A percentile compares a stretch with the other conserved stretches of the same genome.
These are phyloP conservation scores for rat (Rattus norvegicus) DNA, from an alignment of 2,113 vertebrate genomes.

Conservation along the genomic window DNA sequence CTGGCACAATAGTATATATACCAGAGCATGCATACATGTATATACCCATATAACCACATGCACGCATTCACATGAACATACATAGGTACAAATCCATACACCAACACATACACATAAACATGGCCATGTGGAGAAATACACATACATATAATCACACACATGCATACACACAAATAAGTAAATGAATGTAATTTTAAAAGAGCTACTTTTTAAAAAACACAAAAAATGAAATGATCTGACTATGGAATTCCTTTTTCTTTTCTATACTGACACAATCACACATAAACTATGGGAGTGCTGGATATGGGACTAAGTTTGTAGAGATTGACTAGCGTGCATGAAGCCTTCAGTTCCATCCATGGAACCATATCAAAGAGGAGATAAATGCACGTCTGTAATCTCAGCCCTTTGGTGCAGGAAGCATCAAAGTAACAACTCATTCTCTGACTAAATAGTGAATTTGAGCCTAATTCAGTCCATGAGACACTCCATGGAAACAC, in stretches of 20 bases:
- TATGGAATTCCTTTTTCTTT: neutral
- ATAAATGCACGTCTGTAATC: neutral
- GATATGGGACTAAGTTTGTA: neutral
- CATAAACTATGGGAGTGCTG: neutral
- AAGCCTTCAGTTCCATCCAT: neutral
- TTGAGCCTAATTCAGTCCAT: neutral
- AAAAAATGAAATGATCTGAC: neutral
- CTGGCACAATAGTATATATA: too few relatives aligned
- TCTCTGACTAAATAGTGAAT: neutral
- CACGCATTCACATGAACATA: neutral
- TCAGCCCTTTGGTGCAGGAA: neutral
- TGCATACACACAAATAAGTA: neutral
- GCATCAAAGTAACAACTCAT: neutral
- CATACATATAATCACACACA: too few relatives aligned
- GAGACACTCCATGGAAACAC: neutral
- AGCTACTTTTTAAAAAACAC: neutral
- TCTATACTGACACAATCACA: neutral
- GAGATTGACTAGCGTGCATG: neutral
- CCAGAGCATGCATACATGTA: neutral
- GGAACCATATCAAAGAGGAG: neutral
- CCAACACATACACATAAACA: neutral
- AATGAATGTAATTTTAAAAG: neutral
- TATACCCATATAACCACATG: neutral
- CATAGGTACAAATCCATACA: too few relatives aligned
- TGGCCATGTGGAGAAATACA: too few relatives aligned